Percentiles rank a stretch among this genome's conserved stretches.
These are phyloP conservation scores for Papilio demoleus DNA, from an alignment of 2,888 invertebrate genomes.

Conservation along the genomic window DNA sequence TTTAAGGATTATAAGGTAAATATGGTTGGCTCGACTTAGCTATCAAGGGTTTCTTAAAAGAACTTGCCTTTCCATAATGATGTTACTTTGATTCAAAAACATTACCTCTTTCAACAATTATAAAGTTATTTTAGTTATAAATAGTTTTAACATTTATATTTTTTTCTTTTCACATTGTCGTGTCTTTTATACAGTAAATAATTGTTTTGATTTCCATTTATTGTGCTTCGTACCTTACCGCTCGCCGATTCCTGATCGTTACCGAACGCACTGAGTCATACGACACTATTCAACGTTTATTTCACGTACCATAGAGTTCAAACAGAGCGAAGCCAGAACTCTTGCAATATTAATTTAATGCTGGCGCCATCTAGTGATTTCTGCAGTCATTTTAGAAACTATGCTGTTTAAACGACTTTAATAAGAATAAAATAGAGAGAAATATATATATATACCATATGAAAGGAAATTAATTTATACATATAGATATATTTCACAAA, in stretches of 20 bases:
- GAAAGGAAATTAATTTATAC: not conserved
- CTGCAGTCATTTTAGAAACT: conserved; percentile 48
- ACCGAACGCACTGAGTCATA: conserved; percentile 1
- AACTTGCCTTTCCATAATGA: no score
- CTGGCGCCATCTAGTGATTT: conserved; percentile 51
- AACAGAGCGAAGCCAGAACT: conserved; percentile 52
- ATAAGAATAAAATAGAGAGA: not conserved
- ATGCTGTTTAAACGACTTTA: conserved; percentile 42
- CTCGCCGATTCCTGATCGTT: conserved; percentile 1
- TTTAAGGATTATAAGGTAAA: not conserved
- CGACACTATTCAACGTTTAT: conserved; percentile 42
- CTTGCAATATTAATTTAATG: conserved; percentile 55
- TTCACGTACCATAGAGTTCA: conserved; percentile 52
- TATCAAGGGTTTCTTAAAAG: no score
- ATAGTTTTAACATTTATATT: no score
- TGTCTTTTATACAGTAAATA: not conserved
- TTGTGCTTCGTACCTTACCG: not conserved
- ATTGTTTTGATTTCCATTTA: not conserved
- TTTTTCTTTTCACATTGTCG: no score
- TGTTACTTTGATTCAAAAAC: not conserved
- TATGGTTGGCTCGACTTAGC: not conserved
- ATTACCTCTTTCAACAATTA: no score
- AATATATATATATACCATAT: not conserved
- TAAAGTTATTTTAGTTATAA: no score
- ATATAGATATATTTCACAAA: conserved; percentile 3